Percentiles rank a stretch among this genome's conserved stretches.
Evolutionary conservation across 2,888 invertebrate genomes (phyloP).

Genomic region (Heliconius cydno): DNA sequence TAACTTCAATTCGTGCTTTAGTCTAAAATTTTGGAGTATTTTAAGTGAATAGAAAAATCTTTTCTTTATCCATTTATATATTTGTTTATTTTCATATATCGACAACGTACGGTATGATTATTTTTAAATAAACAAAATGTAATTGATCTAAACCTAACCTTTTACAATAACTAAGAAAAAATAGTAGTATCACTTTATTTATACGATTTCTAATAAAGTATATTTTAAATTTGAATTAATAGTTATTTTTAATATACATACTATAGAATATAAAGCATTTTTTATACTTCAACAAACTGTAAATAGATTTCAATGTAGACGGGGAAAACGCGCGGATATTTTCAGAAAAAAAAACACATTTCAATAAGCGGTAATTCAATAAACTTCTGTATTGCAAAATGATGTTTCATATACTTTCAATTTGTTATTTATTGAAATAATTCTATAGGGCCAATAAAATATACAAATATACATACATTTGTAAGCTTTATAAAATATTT

Average conservation of each 20-base stretch:
- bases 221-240: background rate
- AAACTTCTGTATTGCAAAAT: constrained; percentile 12
- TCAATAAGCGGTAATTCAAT: constrained; percentile 10
- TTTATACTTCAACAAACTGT: background rate
- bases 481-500: constrained; percentile 3
- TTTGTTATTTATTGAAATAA: constrained; percentile 12
- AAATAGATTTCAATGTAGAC: constrained; percentile 7
- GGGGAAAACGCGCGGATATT: background rate
- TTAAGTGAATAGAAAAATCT: background rate
- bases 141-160: background rate
- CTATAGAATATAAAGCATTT: too few relatives aligned
- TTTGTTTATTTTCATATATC: background rate
- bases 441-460: constrained; percentile 6
- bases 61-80: background rate
- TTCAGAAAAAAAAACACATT: background rate
- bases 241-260: too few relatives aligned
- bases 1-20: background rate
- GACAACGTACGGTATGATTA: background rate
- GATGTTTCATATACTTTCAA: constrained; percentile 11
- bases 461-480: background rate
- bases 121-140: background rate
- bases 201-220: background rate
- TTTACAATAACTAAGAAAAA: background rate
- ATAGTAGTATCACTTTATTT: background rate
- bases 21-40: background rate